These are phyloP conservation scores for Cyphomyrus plagiostoma DNA, from an alignment of 2,113 vertebrate species.

Conservation along the genomic window DNA sequence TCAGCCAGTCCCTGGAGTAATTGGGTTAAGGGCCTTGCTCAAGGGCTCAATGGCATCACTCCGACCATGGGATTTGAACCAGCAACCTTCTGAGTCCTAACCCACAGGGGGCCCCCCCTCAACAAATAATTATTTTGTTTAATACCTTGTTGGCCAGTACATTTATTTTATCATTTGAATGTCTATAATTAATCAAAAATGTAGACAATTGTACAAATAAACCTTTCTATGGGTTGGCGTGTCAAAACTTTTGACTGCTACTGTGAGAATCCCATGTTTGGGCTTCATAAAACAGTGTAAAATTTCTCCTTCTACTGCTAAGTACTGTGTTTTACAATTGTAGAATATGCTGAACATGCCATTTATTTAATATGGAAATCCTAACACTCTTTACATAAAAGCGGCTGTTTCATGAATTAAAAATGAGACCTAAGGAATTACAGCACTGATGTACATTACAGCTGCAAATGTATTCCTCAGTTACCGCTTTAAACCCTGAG, in stretches of 20 bases:
- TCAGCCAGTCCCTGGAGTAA: not conserved
- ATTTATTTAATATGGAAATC: not conserved
- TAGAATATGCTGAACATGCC: not conserved
- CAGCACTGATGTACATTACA: not conserved
- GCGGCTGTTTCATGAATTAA: not conserved
- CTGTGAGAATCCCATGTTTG: not conserved
- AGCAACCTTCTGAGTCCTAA: not conserved
- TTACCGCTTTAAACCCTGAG: not conserved
- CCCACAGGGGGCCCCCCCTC: not conserved
- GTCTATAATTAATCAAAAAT: not conserved
- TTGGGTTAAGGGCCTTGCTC: not conserved
- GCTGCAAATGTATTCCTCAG: not conserved
- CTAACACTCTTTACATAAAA: not conserved
- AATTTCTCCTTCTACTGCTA: not conserved
- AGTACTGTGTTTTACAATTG: not conserved
- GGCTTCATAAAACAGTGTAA: not conserved
- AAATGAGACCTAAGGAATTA: not conserved
- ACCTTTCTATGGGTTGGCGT: not conserved
- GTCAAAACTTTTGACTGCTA: not conserved
- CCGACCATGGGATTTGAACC: not conserved
- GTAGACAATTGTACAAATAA: not conserved
- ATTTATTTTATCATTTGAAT: not conserved
- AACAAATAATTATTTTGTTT: not conserved
- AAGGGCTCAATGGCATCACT: not conserved
- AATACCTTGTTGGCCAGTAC: not conserved